These are phyloP conservation scores for Setophaga petechia DNA, from an alignment of 2,113 vertebrate species.

Conservation along the genomic window DNA sequence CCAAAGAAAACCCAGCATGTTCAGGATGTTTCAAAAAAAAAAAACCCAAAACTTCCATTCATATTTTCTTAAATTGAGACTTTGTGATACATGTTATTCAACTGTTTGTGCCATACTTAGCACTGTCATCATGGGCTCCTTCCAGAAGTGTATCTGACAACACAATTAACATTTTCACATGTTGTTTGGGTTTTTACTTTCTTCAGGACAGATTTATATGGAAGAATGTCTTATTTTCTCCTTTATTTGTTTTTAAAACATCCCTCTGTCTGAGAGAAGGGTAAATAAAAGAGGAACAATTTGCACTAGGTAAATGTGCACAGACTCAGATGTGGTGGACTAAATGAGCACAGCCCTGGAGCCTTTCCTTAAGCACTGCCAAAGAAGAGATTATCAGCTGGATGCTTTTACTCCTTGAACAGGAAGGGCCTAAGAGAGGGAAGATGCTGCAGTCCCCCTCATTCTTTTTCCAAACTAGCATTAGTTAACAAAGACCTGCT, in stretches of 20 bases:
- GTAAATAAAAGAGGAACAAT: not conserved
- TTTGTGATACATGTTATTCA: not conserved
- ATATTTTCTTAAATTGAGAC: not conserved
- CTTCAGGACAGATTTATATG: not conserved
- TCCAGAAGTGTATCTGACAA: not conserved
- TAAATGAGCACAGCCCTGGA: not conserved
- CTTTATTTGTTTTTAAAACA: not conserved
- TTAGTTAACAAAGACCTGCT: not conserved
- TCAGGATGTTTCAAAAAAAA: not conserved
- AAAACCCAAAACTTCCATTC: not conserved
- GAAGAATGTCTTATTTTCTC: not conserved
- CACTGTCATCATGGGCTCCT: not conserved
- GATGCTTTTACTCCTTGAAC: not conserved
- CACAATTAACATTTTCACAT: not conserved
- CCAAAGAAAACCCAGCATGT: not conserved
- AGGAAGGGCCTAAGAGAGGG: not conserved
- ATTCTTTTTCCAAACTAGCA: not conserved
- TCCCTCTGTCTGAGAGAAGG: not conserved
- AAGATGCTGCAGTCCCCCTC: not conserved
- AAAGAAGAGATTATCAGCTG: not conserved
- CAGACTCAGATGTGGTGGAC: not conserved
- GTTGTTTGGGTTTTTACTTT: not conserved
- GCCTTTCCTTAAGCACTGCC: not conserved
- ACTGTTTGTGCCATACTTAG: not conserved
- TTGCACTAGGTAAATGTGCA: not conserved